phyloP scores from a whole-genome alignment of 1,140 invertebrate species.

The Bombus waltoni region DNA sequence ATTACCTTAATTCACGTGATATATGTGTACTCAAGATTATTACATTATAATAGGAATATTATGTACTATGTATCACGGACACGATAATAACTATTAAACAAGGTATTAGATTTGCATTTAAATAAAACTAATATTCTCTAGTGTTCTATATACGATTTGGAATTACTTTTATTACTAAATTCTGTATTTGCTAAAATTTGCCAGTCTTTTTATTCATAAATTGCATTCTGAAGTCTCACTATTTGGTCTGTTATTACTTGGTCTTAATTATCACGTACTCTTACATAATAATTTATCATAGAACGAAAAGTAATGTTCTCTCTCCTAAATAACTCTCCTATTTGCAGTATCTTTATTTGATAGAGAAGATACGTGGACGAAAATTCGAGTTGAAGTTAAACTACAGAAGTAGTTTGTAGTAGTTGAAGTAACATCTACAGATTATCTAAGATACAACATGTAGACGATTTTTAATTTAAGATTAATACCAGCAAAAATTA shows the following conservation, averaged over 20 bases:
- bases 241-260: constrained; percentile 60
- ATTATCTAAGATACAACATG: constrained; percentile 35
- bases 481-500: constrained; percentile 11
- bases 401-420: not conserved
- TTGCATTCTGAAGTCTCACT: constrained; percentile 55
- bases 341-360: constrained; percentile 21
- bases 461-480: constrained; percentile 37
- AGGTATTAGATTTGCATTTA: not conserved
- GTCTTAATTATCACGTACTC: constrained; percentile 53
- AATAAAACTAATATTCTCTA: constrained; percentile 28
- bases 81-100: constrained; percentile 8
- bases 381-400: constrained; percentile 15
- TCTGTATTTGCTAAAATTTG: constrained; percentile 47
- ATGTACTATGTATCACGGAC: not conserved
- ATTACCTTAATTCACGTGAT: not conserved
- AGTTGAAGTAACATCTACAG: not conserved
- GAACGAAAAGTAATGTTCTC: not conserved
- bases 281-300: constrained; percentile 32
- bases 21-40: not conserved
- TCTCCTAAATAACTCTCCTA: not conserved
- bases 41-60: constrained; percentile 8
- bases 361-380: constrained; percentile 15
- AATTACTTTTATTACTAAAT: constrained; percentile 46
- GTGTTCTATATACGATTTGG: constrained; percentile 18
- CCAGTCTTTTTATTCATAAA: constrained; percentile 48